phyloP scores from a whole-genome alignment of 2,888 invertebrate species.

The Danaus chrysippus region DNA sequence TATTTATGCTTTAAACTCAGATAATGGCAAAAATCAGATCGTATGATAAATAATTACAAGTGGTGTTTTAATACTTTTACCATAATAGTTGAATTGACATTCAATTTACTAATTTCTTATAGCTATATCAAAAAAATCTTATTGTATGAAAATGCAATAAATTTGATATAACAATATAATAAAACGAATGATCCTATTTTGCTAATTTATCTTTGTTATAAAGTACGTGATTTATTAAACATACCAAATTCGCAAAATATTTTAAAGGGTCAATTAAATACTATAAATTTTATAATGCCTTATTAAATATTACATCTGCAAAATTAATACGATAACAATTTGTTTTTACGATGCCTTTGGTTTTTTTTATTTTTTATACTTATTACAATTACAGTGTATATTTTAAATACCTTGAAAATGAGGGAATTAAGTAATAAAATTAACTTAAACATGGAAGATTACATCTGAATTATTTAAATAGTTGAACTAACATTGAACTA shows the following conservation, averaged over 20 bases:
- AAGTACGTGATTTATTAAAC: constrained; percentile 10
- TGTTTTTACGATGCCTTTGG: constrained; percentile 20
- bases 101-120: no score
- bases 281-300: constrained; percentile 25
- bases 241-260: background rate
- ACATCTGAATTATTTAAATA: background rate
- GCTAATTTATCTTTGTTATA: constrained; percentile 9
- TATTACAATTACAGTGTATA: no score
- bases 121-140: no score
- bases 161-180: no score
- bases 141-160: no score
- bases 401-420: background rate
- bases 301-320: constrained; percentile 16
- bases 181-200: background rate
- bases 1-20: no score
- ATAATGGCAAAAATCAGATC: no score
- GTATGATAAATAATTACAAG: no score
- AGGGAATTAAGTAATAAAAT: background rate
- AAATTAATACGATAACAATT: constrained; percentile 14
- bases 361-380: constrained; percentile 8
- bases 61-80: no score
- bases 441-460: background rate
- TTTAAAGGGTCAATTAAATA: constrained; percentile 22
- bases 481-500: constrained; percentile 54
- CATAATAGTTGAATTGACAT: no score